Base-by-base conservation (phyloP, 2,888 invertebrate genomes). In the Dysmachus trigonus region DNA sequence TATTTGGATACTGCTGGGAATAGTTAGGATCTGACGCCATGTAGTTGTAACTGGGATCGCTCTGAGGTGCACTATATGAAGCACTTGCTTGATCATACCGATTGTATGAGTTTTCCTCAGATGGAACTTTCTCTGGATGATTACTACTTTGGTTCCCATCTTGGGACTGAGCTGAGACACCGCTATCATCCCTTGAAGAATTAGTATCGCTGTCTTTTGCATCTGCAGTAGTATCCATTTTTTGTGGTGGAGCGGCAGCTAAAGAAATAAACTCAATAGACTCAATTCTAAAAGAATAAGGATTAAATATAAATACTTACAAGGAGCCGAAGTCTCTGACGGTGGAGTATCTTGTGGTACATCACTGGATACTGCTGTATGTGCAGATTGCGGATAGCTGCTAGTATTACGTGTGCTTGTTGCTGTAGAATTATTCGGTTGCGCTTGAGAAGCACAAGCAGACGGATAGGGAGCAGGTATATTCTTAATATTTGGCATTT, bases 391-490 rank as follows among this genome's bases (percentile, higher is more conserved):
- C 1, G 38, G 10, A n/a, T 74, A 31, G n/a, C 38, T 83, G n/a
- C 2, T 30, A 13, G 18, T 22, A 22, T 13, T 71, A 22, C 79
- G 71, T 22, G 31, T 13, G 8, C n/a, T 62, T 27, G 35, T 33
- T 15, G 15, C 15, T 10, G 85, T 10, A 15, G 22, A 13, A 47
- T 85, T 73, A 10, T 13, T 22, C 7, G 73, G 62, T 38, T 84
- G 47, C 1, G 47, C 86, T 51, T 86, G 81, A 18, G 83, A 35
- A 27, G 79, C 84, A 53, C 82, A 85, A 33, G 82, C 74, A 33
- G 89, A 89, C 79, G 89, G 89, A 87, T 88, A 89, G 41, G 89
- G 89, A 18, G 88, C 89, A 33, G 89, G 89, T 31, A 89, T 89
- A 86, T 89, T 89, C 71, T 88, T 88, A 81, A 89, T 89, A 15